phyloP scores from a whole-genome alignment of 2,888 invertebrate genomes.

The Pollenia angustigena region DNA sequence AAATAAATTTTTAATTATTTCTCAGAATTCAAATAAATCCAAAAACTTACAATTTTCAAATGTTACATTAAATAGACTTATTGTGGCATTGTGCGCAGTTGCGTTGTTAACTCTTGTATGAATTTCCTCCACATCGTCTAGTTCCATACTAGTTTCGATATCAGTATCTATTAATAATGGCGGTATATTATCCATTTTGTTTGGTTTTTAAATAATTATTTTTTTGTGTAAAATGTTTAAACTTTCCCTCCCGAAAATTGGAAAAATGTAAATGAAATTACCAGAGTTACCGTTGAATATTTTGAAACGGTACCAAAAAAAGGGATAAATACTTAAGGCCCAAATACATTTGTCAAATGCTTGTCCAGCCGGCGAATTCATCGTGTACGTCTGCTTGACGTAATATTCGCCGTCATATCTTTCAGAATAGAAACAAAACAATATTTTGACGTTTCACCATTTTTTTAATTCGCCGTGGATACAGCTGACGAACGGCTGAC shows the following conservation, averaged over 20 bases:
- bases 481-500: too few relatives aligned
- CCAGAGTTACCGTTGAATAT: too few relatives aligned
- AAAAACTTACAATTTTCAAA: constrained; percentile 74
- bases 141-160: constrained; percentile 73
- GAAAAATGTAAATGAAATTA: not conserved
- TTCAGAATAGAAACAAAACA: too few relatives aligned
- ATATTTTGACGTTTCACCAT: too few relatives aligned
- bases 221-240: too few relatives aligned
- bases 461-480: too few relatives aligned
- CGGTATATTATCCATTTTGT: constrained; percentile 52
- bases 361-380: too few relatives aligned
- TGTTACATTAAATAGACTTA: constrained; percentile 77
- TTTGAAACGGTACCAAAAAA: too few relatives aligned
- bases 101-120: constrained; percentile 23
- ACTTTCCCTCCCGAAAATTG: not conserved
- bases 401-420: too few relatives aligned
- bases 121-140: constrained; percentile 56
- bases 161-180: constrained; percentile 74
- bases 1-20: not conserved
- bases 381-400: too few relatives aligned
- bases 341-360: too few relatives aligned
- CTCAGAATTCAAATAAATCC: not conserved
- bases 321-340: too few relatives aligned
- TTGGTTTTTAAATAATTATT: not conserved
- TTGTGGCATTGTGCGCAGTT: constrained; percentile 57